Evolutionary conservation across 2,888 invertebrate species (phyloP), one percentile per base, ranked within the genome.

Genomic region (Formica aserva): DNA sequence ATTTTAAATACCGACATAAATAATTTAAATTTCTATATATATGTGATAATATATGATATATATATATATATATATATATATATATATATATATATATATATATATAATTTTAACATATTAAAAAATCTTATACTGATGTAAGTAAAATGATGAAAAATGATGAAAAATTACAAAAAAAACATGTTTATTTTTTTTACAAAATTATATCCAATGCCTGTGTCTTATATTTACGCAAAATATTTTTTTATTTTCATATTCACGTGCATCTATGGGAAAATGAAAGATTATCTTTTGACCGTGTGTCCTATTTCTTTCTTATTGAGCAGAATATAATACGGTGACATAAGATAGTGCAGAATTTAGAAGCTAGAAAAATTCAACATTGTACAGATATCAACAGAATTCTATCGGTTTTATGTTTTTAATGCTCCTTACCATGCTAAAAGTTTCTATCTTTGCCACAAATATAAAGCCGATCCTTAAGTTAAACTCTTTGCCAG

Each of bases 371-470:
- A 77, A 77, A 77, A 4, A 66, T 9, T 55, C 67, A 41, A 41
- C 15, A 48, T 13, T 29, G 3, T 67, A 63, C 9, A 29, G 0
- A 55, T 63, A 8, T 55, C 15, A 38, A 4, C 26, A 52, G 18
- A 29, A 67, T 38, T 22, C 3, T 48, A 13, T 18, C 52, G 3
- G 11, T 22, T 55, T 38, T 63, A 2, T 6, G 5, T 18, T 29
- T 3, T 45, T 63, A 5, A 5, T 22, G 15, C 22, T 67, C 13
- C 55, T 41, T 77, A 77, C 67, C 67, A 1, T 22, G 15, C 41
- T 11, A 1, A 55, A 67, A 77, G n/a, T 77, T 77, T 77, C 67
- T n/a, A 77, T 18, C 3, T 77, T 77, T 32, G 11, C 77, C 13
- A 41, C 29, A 41, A 77, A 41, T 69, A 77, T 11, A 0, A 26